Conservation (phyloP, 2,888 invertebrate genomes). For the Conchocele bisecta region DNA sequence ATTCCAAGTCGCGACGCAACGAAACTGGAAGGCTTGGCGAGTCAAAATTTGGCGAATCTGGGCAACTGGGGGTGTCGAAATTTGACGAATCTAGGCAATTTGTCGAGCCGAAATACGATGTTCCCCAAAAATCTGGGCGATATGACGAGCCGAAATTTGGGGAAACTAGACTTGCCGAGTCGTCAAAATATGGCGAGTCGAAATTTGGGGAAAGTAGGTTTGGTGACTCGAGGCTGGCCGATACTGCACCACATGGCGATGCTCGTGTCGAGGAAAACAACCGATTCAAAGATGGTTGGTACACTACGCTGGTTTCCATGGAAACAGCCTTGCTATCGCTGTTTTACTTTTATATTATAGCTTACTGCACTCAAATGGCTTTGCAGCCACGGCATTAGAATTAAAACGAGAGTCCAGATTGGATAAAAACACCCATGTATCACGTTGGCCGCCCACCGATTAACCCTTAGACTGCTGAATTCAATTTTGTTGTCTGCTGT, state of each 20-base stretch:
- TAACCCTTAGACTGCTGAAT: too few species aligned
- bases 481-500: too few species aligned
- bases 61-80: background rate
- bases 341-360: too few species aligned
- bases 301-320: constrained; percentile 13
- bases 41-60: constrained; percentile 6
- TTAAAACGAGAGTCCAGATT: too few species aligned
- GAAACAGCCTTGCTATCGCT: constrained; percentile 3
- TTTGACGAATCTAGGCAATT: background rate
- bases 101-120: background rate
- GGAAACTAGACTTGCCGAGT: background rate
- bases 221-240: background rate
- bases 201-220: background rate
- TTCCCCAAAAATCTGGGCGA: background rate
- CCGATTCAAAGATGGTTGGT: constrained; percentile 54
- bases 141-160: background rate
- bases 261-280: constrained; percentile 34
- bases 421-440: too few species aligned
- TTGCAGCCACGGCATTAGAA: too few species aligned
- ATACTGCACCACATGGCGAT: background rate
- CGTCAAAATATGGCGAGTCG: background rate
- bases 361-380: too few species aligned
- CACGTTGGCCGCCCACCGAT: too few species aligned
- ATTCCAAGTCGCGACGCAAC: background rate
- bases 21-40: too few species aligned